A percentile compares a stretch with the other conserved stretches of the same genome.
These are phyloP conservation scores for Tragopan temminckii DNA, from an alignment of 2,797 vertebrate genomes.

Conservation along the genomic window DNA sequence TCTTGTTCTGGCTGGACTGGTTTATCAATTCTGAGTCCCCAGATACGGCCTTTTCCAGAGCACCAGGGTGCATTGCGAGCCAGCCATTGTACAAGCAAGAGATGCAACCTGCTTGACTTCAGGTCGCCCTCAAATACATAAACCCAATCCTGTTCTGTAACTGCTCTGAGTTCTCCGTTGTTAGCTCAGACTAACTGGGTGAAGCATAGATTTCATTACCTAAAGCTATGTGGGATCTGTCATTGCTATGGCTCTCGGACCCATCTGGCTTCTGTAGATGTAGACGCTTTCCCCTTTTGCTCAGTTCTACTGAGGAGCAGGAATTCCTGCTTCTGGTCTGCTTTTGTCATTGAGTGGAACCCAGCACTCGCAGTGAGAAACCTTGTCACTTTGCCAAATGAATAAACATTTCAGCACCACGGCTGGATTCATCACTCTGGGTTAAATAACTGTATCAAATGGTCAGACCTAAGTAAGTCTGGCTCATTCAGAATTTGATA, in stretches of 20 bases:
- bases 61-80: not conserved
- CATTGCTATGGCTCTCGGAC: not conserved
- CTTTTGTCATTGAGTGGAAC: constrained; percentile 23
- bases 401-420: constrained; percentile 57
- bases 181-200: not conserved
- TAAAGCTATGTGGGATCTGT: not conserved
- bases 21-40: constrained; percentile 5
- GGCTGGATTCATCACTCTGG: not conserved
- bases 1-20: constrained; percentile 29
- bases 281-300: not conserved
- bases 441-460: constrained; percentile 5
- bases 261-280: not conserved
- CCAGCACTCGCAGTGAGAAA: not conserved
- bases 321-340: constrained; percentile 14
- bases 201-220: not conserved
- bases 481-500: not conserved
- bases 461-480: not conserved
- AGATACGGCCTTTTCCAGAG: not conserved
- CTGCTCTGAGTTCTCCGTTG: not conserved
- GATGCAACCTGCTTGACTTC: not conserved
- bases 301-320: not conserved
- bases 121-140: not conserved
- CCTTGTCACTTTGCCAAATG: not conserved
- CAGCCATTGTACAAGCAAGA: not conserved
- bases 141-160: not conserved